Evolutionary conservation across 2,888 invertebrate genomes (phyloP).

Genomic region (Phortica okadai): DNA sequence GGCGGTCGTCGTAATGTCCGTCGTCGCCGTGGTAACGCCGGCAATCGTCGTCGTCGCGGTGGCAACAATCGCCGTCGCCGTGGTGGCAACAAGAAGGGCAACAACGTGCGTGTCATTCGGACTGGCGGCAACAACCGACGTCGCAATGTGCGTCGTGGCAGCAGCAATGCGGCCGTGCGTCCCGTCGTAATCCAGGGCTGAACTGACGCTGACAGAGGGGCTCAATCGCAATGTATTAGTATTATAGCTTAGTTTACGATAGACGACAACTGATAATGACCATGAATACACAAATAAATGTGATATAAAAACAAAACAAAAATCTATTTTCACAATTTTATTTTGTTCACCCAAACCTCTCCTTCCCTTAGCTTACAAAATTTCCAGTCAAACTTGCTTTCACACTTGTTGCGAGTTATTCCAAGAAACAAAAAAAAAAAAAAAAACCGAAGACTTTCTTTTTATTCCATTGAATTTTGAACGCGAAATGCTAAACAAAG

Average conservation of each 20-base stretch:
- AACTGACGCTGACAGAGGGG: conserved; percentile 2
- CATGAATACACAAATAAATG: conserved; percentile 53
- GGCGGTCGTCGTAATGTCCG: conserved; percentile 57
- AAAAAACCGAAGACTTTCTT: neutral
- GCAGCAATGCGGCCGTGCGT: conserved; percentile 35
- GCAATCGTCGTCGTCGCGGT: conserved; percentile 45
- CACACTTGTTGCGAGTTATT: neutral
- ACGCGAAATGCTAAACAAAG: no score
- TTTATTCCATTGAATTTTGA: no score
- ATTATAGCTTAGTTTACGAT: conserved; percentile 61
- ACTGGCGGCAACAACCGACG: conserved; percentile 43
- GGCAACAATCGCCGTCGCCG: conserved; percentile 44
- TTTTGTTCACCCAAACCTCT: no score
- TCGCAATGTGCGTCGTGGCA: conserved; percentile 56
- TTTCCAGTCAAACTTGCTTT: neutral
- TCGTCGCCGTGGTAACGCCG: conserved; percentile 43
- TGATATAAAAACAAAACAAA: conserved; percentile 50
- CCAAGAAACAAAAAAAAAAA: neutral
- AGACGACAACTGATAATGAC: conserved; percentile 36
- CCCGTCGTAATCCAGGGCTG: conserved; percentile 52
- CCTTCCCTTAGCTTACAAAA: no score
- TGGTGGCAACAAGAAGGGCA: conserved; percentile 49
- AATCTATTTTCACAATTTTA: neutral
- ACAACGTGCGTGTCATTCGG: conserved; percentile 33
- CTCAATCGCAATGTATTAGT: conserved; percentile 47